phyloP scores from a whole-genome alignment of 2,797 vertebrate species.

The Jordanella pulchra region DNA sequence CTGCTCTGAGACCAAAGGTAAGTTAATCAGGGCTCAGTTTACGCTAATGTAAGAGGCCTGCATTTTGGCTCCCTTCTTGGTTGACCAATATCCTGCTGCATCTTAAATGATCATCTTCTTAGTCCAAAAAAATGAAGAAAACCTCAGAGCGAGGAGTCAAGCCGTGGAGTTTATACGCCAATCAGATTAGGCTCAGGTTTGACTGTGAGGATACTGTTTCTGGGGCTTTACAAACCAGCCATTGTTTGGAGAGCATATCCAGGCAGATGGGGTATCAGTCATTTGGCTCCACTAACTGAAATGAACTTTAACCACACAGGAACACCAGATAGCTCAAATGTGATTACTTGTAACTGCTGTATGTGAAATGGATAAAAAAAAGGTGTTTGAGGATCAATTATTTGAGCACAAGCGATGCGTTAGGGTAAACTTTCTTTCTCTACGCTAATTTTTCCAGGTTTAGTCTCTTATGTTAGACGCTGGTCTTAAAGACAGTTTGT shows the following conservation, averaged over 20 bases:
- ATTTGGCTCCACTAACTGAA: conserved; percentile 38
- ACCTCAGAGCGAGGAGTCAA: conserved; percentile 29
- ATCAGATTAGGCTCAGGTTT: conserved; percentile 54
- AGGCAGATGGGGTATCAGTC: conserved; percentile 39
- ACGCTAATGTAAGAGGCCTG: neutral
- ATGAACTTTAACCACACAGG: conserved; percentile 15
- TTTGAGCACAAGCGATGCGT: neutral
- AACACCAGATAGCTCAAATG: neutral
- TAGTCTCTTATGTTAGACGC: too few species aligned
- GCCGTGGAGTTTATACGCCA: conserved; percentile 44
- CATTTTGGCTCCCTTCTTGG: neutral
- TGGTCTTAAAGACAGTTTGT: too few species aligned
- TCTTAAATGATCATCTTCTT: conserved; percentile 8
- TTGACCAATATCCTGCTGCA: neutral
- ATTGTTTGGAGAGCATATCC: conserved; percentile 54
- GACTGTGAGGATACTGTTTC: conserved; percentile 53
- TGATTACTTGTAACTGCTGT: conserved; percentile 7
- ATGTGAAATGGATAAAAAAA: conserved; percentile 6
- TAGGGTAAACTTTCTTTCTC: too few species aligned
- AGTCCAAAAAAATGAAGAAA: conserved; percentile 28
- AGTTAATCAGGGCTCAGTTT: neutral
- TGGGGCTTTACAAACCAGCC: conserved; percentile 51
- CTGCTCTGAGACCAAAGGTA: too few species aligned
- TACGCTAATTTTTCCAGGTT: too few species aligned
- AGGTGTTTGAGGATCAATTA: neutral